Base-by-base conservation (phyloP, 1,140 invertebrate species). In the Diachasma alloeum region DNA sequence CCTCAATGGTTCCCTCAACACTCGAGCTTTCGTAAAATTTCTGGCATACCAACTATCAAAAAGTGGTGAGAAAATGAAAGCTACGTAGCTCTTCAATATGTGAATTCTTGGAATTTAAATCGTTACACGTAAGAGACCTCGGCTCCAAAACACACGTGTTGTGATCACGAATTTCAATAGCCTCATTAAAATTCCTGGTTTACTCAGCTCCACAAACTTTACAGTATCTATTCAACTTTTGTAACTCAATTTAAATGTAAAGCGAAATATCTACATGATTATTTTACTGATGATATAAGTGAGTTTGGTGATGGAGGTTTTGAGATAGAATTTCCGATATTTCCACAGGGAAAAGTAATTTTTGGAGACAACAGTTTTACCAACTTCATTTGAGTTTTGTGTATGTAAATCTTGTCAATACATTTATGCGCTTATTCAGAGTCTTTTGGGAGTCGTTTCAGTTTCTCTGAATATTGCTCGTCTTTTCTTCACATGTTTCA, bases 161-260 rank as follows among this genome's bases (percentile, higher is more conserved):
- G 59, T 63, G 59, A 63, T 63, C 59, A 63, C 59, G 59, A 63
- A 63, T 63, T 63, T 63, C 22, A 63, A 63, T 63, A 9, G 59
- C 59, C 59, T 63, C 59, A 63, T 63, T 63, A 63, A 63, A 63
- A 63, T 63, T 63, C 24, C 19, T 26, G 59, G 59, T 63, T 63
- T 63, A 63, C 59, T 26, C 59, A 63, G 59, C 59, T 63, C 59
- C 8, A 63, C 59, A 63, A 63, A 63, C 59, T 63, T 19, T 19
- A 63, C 59, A 31, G 59, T 63, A 63, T 63, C 59, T 63, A 63
- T 63, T 5, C 59, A 63, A 26, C 59, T 63, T 63, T 63, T 63
- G 59, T 26, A 63, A 26, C 26, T 63, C 59, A 24, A 63, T 63
- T 63, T 63, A 63, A 63, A 63, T 63, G 24, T 63, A 26, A 63